These are phyloP conservation scores for Lethrus apterus DNA, from an alignment of 1,140 invertebrate genomes.

Conservation along the genomic window DNA sequence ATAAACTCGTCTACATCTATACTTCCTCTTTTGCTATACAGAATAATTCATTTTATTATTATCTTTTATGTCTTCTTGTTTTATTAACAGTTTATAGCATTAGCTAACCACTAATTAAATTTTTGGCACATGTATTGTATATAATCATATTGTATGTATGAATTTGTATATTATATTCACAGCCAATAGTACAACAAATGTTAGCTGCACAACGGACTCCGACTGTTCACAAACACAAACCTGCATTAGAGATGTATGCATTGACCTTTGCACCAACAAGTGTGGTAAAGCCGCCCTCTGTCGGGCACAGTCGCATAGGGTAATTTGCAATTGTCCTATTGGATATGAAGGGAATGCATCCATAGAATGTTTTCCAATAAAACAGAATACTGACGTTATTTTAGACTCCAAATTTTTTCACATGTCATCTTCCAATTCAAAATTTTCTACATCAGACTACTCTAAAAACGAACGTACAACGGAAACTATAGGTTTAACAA, in stretches of 20 bases:
- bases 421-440: too few relatives aligned
- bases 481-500: too few relatives aligned
- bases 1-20: constrained; percentile 12
- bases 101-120: constrained; percentile 11
- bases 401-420: too few relatives aligned
- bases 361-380: constrained; percentile 35
- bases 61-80: background rate
- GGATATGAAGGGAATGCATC: constrained; percentile 37
- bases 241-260: constrained; percentile 57
- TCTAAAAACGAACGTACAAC: too few relatives aligned
- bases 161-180: constrained; percentile 43
- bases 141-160: constrained; percentile 29
- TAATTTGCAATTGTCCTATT: constrained; percentile 44
- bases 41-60: too few relatives aligned
- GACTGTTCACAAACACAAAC: constrained; percentile 58
- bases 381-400: too few relatives aligned
- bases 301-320: constrained; percentile 47
- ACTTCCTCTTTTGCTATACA: constrained; percentile 8
- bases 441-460: too few relatives aligned
- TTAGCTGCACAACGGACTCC: constrained; percentile 51
- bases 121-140: constrained; percentile 13
- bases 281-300: constrained; percentile 56
- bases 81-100: constrained; percentile 12
- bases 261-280: constrained; percentile 53
- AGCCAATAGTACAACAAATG: constrained; percentile 43